Percentiles rank a stretch among this genome's conserved stretches.
Conservation (phyloP, 2,797 vertebrate genomes). For the Tachyglossus aculeatus region DNA sequence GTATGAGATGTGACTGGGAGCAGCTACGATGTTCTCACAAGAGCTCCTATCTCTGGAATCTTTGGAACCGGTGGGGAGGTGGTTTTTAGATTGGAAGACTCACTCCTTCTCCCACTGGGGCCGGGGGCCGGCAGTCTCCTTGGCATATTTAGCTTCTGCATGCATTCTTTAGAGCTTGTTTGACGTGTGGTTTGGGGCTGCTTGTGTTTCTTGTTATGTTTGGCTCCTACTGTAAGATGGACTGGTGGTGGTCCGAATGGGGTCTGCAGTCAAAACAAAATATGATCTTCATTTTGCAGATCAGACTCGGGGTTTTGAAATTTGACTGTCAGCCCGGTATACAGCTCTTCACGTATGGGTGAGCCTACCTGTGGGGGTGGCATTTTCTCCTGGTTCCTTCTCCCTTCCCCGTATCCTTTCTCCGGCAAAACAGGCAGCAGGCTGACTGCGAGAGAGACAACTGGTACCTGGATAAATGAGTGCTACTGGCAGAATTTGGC, state of each 20-base stretch:
- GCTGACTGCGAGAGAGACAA: no score
- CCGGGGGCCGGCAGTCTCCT: conserved; percentile 57
- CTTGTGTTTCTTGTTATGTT: conserved; percentile 64
- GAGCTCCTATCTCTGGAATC: conserved; percentile 42
- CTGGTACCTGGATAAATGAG: no score
- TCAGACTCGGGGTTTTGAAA: conserved; percentile 48
- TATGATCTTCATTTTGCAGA: conserved; percentile 63
- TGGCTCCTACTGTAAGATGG: conserved; percentile 56
- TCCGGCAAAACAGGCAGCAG: no score
- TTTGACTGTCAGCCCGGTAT: conserved; percentile 59
- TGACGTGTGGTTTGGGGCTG: conserved; percentile 60
- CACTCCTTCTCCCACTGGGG: conserved; percentile 57
- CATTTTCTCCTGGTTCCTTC: no score
- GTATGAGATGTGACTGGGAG: conserved; percentile 36
- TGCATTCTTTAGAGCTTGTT: conserved; percentile 64
- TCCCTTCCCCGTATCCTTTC: no score
- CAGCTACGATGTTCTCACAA: conserved; percentile 34
- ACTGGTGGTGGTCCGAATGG: conserved; percentile 56
- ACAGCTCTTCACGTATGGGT: no score
- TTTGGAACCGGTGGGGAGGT: conserved; percentile 63
- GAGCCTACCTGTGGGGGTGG: no score
- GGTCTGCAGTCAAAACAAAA: conserved; percentile 62
- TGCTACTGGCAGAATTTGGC: no score
- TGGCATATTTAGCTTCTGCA: conserved; percentile 65
- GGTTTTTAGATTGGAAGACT: conserved; percentile 55